Evolutionary conservation across 1,140 invertebrate species (phyloP), one percentile per base, ranked within the genome.

Genomic region (Bombus waltoni): DNA sequence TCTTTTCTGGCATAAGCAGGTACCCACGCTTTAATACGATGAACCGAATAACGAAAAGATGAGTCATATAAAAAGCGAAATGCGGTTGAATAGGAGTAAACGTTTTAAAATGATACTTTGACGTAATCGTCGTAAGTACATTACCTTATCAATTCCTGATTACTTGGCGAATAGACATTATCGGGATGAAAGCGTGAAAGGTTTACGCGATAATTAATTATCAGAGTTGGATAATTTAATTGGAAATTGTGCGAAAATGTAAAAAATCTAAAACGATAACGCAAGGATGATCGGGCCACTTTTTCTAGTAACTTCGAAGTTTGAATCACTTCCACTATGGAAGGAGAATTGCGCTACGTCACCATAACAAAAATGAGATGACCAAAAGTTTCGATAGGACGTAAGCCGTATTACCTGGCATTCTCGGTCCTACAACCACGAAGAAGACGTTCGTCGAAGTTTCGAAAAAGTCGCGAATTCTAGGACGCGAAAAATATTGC

Each of bases 401-500:
- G n/a, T 35, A 35, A 74, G 35, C n/a, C 15, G 72, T 35, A 66
- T n/a, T 25, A 74, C 18, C 3, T 32, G n/a, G 44, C 32, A 44
- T 74, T 47, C 28, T 32, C 44, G 44, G 18, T 4, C 6, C 32
- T 18, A 32, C 35, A 28, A 47, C 42, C 6, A 47, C 80, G 15
- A 73, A 53, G 40, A 71, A 44, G 57, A 66, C n/a, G 77, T 68
- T 77, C 65, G 78, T 72, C 44, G 59, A 89, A 90, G 82, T 90
- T 90, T 88, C n/a, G 53, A 81, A 44, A 87, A 83, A 85, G 75
- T 89, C 86, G 70, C 71, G 79, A 88, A 80, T 92, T 90, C 89
- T 88, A 85, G 88, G 85, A 87, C 87, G 89, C 68, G 81, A 85
- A 89, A 87, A 93, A 93, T 93, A 94, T 94, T 88, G 88, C 86